These are phyloP conservation scores for Capitulum mitella DNA, from an alignment of 2,888 invertebrate species.

Conservation along the genomic window DNA sequence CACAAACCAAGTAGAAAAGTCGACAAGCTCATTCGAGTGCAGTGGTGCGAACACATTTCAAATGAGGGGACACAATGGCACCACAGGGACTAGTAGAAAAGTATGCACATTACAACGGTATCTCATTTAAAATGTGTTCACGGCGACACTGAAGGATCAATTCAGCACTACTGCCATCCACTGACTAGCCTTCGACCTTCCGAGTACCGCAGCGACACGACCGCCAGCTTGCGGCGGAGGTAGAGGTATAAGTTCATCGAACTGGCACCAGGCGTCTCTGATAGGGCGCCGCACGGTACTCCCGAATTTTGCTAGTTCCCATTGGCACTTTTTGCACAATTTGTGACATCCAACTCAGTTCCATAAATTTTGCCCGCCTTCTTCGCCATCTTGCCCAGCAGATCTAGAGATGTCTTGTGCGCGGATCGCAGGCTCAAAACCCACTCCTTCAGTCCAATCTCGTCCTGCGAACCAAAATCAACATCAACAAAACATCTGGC, in stretches of 20 bases:
- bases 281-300: neutral
- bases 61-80: neutral
- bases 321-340: slow-evolving; percentile 28
- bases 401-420: slow-evolving; percentile 90
- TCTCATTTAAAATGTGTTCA: neutral
- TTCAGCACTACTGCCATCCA: neutral
- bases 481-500: too few relatives aligned
- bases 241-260: neutral
- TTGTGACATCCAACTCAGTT: slow-evolving; percentile 54
- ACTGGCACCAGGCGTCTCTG: neutral
- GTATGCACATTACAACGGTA: neutral
- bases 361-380: slow-evolving; percentile 99
- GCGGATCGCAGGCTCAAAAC: slow-evolving; percentile 88
- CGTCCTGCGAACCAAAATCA: slow-evolving; percentile 74
- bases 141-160: neutral
- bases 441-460: slow-evolving; percentile 99
- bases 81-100: slow-evolving; percentile 9
- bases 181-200: neutral
- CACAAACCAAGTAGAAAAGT: neutral
- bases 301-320: neutral
- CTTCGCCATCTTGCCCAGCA: slow-evolving; percentile 93
- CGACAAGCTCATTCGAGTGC: neutral
- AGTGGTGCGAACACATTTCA: neutral
- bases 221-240: neutral
- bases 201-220: neutral